Base-by-base conservation (phyloP, 2,888 invertebrate species). In the Bedellia somnulentella region DNA sequence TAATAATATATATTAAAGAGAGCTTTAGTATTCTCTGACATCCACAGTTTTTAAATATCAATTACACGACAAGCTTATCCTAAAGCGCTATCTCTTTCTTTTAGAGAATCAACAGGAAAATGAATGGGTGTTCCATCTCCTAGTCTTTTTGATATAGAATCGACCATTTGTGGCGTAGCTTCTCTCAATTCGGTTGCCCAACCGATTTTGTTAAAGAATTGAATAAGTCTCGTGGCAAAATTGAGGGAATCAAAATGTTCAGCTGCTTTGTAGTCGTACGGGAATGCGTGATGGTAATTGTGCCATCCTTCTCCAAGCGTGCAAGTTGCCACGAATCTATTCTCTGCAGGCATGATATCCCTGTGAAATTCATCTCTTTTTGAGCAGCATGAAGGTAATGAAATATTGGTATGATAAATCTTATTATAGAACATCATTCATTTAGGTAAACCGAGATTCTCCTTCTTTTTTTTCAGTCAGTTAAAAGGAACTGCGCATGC, bases 231-330 rank as follows among this genome's bases (percentile, higher is more conserved):
- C 0, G 70, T 64, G 3, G 61, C 55, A 2, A 60, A 55, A 36
- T 76, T 75, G 27, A 77, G 73, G 23, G 56, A 40, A 29, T 78
- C 66, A 31, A 77, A 79, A 29, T 78, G 71, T 41, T 81, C 80
- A 2, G 79, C 75, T 0, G 80, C 80, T 41, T 79, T 76, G 52
- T 80, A 81, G 47, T 81, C 81, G 58, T 81, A 84, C 2, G 88
- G 87, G 47, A 87, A 88, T 0, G 81, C 81, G 51, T 88, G 88
- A 47, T 88, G 87, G 53, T 86, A 88, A 54, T 87, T 87, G 56
- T 88, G 87, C 82, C 85, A 88, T 2, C 87, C 87, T 49, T 85
- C 83, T 1, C 83, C 82, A 0, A 78, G 49, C 1, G 83, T 80
- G 30, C 81, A 62, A 1, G 80, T 62, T 0, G 82, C 71, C 0